These are phyloP conservation scores for Oceanodroma tethys DNA, from an alignment of 2,113 vertebrate species.

Conservation along the genomic window DNA sequence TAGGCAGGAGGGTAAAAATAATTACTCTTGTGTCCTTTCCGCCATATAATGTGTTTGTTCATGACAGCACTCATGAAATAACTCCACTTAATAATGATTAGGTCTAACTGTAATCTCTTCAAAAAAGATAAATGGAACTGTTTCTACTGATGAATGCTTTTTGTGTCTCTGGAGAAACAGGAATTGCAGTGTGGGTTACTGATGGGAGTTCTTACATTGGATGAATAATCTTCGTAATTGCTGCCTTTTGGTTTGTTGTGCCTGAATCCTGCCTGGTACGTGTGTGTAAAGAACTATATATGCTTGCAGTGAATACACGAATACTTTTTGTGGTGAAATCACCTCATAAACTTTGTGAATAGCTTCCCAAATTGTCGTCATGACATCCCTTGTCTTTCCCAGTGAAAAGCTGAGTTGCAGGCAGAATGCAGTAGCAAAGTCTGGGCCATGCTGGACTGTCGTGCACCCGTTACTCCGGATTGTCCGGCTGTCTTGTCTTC, in stretches of 20 bases:
- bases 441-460: accelerated
- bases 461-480: neutral
- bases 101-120: neutral
- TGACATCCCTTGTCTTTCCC: neutral
- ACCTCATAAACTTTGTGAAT: neutral
- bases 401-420: neutral
- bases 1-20: neutral
- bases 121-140: neutral
- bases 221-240: neutral
- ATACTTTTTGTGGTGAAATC: neutral
- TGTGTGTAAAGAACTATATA: neutral
- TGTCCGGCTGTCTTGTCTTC: neutral
- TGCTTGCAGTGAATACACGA: neutral
- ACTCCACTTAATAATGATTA: neutral
- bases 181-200: neutral
- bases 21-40: neutral
- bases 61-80: neutral
- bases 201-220: neutral
- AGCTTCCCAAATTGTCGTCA: neutral
- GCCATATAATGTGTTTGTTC: neutral
- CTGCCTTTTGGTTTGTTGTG: neutral
- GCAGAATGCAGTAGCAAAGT: neutral
- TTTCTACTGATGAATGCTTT: neutral
- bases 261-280: neutral
- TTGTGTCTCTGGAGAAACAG: neutral